phyloP scores from a whole-genome alignment of 2,888 invertebrate genomes.

The Drosophila mimetica region DNA sequence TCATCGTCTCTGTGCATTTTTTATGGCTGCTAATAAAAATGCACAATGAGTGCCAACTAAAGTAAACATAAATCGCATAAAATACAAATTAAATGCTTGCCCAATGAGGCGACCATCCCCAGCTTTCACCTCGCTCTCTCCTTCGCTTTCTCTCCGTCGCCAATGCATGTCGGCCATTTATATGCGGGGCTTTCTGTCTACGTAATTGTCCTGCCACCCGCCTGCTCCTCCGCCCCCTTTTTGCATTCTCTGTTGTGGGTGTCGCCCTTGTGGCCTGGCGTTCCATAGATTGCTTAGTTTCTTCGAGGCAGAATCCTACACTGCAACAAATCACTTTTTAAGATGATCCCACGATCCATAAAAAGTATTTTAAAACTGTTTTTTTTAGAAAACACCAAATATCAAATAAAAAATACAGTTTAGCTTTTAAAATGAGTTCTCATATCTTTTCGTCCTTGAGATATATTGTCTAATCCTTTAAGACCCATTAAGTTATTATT shows the following conservation, averaged over 20 bases:
- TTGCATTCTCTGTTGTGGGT: conserved; percentile 44
- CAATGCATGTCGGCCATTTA: conserved; percentile 58
- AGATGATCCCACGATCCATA: no score
- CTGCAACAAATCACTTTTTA: no score
- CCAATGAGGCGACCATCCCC: conserved; percentile 40
- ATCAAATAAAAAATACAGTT: no score
- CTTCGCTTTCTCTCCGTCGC: conserved; percentile 15
- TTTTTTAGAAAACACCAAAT: no score
- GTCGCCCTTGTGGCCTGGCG: conserved; percentile 44
- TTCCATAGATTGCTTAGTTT: conserved; percentile 48
- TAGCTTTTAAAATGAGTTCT: no score
- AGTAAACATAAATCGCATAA: conserved; percentile 70
- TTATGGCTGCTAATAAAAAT: conserved; percentile 63
- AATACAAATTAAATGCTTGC: conserved; percentile 70
- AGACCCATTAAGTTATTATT: no score
- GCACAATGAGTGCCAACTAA: conserved; percentile 58
- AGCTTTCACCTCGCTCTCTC: not conserved
- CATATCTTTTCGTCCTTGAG: no score
- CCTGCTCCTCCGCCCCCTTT: conserved; percentile 17
- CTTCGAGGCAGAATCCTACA: conserved; percentile 29
- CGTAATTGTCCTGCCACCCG: conserved; percentile 62
- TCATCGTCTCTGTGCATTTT: conserved; percentile 35
- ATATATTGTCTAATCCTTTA: no score
- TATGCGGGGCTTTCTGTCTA: conserved; percentile 31
- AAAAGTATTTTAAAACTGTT: no score